These are phyloP conservation scores for Octopus sinensis DNA, from an alignment of 1,140 invertebrate species.

Conservation along the genomic window DNA sequence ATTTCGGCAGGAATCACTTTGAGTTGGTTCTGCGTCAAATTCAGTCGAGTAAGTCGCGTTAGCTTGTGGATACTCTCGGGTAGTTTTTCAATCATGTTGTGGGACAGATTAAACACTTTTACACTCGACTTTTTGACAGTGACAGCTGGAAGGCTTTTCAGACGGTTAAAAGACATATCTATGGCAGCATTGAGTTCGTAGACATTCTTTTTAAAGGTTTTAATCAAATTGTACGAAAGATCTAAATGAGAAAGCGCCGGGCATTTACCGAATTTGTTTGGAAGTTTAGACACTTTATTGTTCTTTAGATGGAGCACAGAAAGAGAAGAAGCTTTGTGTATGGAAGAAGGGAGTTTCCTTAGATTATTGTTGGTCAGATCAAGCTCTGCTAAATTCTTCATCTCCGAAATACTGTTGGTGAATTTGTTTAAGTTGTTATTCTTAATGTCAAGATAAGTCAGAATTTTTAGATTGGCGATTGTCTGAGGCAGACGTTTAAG, in stretches of 20 bases:
- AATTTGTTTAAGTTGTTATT: slow-evolving; percentile 48
- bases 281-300: slow-evolving; percentile 45
- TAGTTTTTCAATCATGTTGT: slow-evolving; percentile 44
- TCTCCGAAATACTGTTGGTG: slow-evolving; percentile 44
- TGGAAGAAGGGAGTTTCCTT: slow-evolving; percentile 47
- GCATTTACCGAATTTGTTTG: slow-evolving; percentile 51
- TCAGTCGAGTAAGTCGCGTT: slow-evolving; percentile 43
- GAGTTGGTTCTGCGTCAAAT: slow-evolving; percentile 49
- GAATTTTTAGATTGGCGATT: slow-evolving; percentile 37
- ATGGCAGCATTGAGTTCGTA: slow-evolving; percentile 48
- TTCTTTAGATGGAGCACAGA: slow-evolving; percentile 40
- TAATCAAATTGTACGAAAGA: slow-evolving; percentile 47
- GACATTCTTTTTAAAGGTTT: slow-evolving; percentile 47
- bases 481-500: slow-evolving; percentile 48
- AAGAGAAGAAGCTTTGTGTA: slow-evolving; percentile 48
- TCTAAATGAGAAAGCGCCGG: slow-evolving; percentile 39
- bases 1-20: slow-evolving; percentile 47
- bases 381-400: slow-evolving; percentile 45
- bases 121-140: slow-evolving; percentile 50
- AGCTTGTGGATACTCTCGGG: slow-evolving; percentile 49
- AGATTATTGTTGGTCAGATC: slow-evolving; percentile 51
- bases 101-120: slow-evolving; percentile 48
- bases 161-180: slow-evolving; percentile 42
- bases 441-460: slow-evolving; percentile 46
- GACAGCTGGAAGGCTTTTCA: slow-evolving; percentile 43